These are phyloP conservation scores for Mythimna loreyi DNA, from an alignment of 2,888 invertebrate species.

Conservation along the genomic window DNA sequence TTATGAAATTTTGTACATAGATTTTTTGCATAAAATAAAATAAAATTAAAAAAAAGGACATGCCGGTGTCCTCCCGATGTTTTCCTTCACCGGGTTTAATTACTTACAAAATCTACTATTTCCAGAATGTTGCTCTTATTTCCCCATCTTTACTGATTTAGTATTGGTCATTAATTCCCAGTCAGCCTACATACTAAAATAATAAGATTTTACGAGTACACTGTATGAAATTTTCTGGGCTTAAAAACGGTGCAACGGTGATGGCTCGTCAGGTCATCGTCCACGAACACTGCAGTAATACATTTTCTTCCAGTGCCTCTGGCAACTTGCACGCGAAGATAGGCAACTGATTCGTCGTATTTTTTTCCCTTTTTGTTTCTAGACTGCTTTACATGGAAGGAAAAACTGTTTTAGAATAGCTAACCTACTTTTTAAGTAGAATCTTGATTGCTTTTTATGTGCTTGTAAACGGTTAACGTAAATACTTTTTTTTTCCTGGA, in stretches of 20 bases:
- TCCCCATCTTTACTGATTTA: no score
- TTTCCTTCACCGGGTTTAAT: no score
- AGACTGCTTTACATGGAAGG: constrained; percentile 40
- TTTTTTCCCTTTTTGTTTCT: constrained; percentile 45
- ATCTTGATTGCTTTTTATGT: constrained; percentile 40
- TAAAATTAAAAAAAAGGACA: no score
- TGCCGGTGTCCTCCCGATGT: no score
- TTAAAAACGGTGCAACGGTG: constrained; percentile 48
- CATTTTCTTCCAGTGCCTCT: constrained; percentile 54
- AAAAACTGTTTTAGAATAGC: constrained; percentile 42
- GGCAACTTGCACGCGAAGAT: constrained; percentile 61
- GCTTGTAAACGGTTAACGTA: constrained; percentile 30
- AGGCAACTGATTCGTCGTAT: constrained; percentile 45
- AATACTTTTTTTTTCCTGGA: constrained; percentile 1
- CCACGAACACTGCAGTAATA: constrained; percentile 63
- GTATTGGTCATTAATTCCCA: no score
- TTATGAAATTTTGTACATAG: no score
- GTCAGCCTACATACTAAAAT: no score
- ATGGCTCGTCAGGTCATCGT: constrained; percentile 57
- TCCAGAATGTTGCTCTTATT: no score
- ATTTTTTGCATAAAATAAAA: no score
- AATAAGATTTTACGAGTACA: no score
- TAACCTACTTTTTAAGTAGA: constrained; percentile 47
- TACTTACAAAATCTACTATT: no score
- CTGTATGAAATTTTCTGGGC: constrained; percentile 20